Percentiles rank a stretch among this genome's conserved stretches.
Evolutionary conservation across 2,113 vertebrate species (phyloP).

Genomic region (Oncorhynchus mykiss): DNA sequence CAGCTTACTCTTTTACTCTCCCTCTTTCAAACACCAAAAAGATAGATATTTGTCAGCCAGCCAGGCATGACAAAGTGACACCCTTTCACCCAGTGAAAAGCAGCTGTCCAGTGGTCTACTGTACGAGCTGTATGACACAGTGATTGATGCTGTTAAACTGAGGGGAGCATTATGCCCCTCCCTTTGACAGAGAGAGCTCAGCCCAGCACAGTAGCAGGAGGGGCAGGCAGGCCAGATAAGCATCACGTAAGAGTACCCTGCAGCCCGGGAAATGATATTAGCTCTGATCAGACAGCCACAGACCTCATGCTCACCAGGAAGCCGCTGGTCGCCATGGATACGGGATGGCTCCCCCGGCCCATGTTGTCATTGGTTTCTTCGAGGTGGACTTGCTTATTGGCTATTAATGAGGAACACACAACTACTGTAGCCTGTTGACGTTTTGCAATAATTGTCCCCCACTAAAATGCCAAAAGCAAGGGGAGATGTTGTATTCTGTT

Average conservation of each 20-base stretch:
- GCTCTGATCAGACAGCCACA: slow-evolving; percentile 45
- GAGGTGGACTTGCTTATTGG: neutral
- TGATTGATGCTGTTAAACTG: neutral
- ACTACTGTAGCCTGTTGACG: too few relatives aligned
- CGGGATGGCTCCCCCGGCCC: slow-evolving; percentile 22
- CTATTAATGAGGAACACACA: too few relatives aligned
- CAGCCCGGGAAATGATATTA: slow-evolving; percentile 70
- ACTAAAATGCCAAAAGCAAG: too few relatives aligned
- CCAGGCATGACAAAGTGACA: neutral
- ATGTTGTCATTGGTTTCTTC: slow-evolving; percentile 7
- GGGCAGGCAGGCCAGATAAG: slow-evolving; percentile 48
- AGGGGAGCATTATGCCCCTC: slow-evolving; percentile 1
- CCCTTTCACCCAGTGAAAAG: neutral
- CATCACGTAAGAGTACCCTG: slow-evolving; percentile 56
- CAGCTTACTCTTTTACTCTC: too few relatives aligned
- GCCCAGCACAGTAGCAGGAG: slow-evolving; percentile 8
- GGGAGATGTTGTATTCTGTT: too few relatives aligned
- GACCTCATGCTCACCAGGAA: slow-evolving; percentile 50
- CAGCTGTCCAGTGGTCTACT: neutral
- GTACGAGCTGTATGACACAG: neutral
- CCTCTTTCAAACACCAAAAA: neutral
- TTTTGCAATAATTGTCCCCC: too few relatives aligned
- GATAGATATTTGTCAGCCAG: neutral
- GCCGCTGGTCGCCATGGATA: slow-evolving; percentile 66
- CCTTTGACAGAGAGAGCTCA: slow-evolving; percentile 1